Percentiles rank a stretch among this genome's conserved stretches.
phyloP scores from a whole-genome alignment of 2,888 invertebrate species.

The Diaprepes abbreviatus region DNA sequence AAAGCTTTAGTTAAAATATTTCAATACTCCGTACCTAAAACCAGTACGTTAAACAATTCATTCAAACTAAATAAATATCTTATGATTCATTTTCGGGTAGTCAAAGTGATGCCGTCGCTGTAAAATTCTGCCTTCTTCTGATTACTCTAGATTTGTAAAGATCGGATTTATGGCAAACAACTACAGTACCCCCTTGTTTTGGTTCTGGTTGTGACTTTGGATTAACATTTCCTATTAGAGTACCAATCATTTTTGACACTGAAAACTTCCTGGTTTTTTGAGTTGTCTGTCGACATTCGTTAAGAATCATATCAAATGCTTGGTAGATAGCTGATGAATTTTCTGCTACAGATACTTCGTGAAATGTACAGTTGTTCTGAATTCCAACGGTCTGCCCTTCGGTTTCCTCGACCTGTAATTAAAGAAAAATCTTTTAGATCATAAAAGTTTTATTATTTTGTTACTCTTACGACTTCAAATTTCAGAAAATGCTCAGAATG shows the following conservation, averaged over 20 bases:
- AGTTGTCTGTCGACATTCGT: slow-evolving; percentile 72
- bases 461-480: too few species aligned
- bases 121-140: slow-evolving; percentile 73
- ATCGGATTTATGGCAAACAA: slow-evolving; percentile 74
- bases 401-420: slow-evolving; percentile 77
- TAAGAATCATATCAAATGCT: slow-evolving; percentile 78
- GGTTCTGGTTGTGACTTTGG: slow-evolving; percentile 64
- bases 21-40: slow-evolving; percentile 18
- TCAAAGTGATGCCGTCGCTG: slow-evolving; percentile 78
- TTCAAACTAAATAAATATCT: slow-evolving; percentile 36
- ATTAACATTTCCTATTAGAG: slow-evolving; percentile 73
- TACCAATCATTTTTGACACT: slow-evolving; percentile 85
- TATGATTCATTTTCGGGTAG: slow-evolving; percentile 65
- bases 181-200: slow-evolving; percentile 72
- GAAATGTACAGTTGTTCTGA: slow-evolving; percentile 79
- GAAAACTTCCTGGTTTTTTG: slow-evolving; percentile 80
- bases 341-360: slow-evolving; percentile 87
- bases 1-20: slow-evolving; percentile 49
- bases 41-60: slow-evolving; percentile 20
- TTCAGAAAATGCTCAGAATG: too few species aligned
- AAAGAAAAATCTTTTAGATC: slow-evolving; percentile 42
- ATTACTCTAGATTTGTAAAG: slow-evolving; percentile 72
- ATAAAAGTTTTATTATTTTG: too few species aligned
- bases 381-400: slow-evolving; percentile 79
- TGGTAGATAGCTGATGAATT: slow-evolving; percentile 81